Evolutionary conservation across 2,888 invertebrate genomes (phyloP), one percentile per base, ranked within the genome.

Genomic region (Lepidochitona cinerea): DNA sequence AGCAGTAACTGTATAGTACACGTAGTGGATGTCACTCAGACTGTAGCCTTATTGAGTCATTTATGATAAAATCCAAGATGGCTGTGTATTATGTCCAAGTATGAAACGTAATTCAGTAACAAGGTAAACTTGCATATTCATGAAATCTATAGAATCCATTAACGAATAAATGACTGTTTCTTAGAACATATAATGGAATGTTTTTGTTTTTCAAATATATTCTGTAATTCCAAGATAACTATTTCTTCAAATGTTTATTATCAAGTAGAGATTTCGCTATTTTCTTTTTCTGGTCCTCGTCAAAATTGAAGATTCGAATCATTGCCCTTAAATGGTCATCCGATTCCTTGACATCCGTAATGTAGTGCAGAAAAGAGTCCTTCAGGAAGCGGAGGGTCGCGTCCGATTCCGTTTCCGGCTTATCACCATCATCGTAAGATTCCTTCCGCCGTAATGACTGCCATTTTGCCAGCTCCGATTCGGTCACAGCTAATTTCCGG

Each of bases 381-480:
- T 83, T 84, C 7, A 89, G 79, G 72, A 89, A 89, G 12, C 80
- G 74, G 7, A 89, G 79, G 1, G 83, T 86, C 6, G 84, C 85
- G 12, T 86, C 87, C 0, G 86, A 83, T 69, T 88, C 84, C 23
- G 85, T 88, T 71, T 84, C 85, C 37, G 88, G 87, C 72, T 76
- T 80, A 23, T 79, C 79, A n/a, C 81, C 83, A 23, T 79, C 80
- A 14, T 84, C 79, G 80, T 89, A 89, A 33, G 84, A 81, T 68
- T 88, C 87, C 35, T 80, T 79, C 1, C 87, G 81, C 12, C 79
- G 74, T 3, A 87, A 73, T 0, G 84, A 81, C 78, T 89, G 88
- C 89, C 89, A 89, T 72, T 85, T 85, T n/a, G 84, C 85, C 26
- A 89, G 81, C 70, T 89, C 86, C 23, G 80, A 70, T 71, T 89